phyloP scores from a whole-genome alignment of 1,140 invertebrate genomes.

The Drosophila trapezifrons region DNA sequence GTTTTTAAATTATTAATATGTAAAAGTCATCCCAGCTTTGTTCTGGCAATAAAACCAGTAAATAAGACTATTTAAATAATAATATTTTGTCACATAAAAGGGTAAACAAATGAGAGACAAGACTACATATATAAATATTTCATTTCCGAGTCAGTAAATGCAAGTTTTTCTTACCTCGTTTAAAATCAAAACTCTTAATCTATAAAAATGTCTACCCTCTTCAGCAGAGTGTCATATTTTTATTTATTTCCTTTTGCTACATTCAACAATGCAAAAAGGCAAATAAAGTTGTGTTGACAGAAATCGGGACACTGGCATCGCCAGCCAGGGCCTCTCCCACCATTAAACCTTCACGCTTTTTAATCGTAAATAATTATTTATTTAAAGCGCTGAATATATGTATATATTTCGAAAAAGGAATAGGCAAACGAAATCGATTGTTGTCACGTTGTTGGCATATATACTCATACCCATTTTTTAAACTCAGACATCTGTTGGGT shows the following conservation, averaged over 20 bases:
- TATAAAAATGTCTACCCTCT: slow-evolving; percentile 18
- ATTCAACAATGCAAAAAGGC: slow-evolving; percentile 32
- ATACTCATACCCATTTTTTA: slow-evolving; percentile 9
- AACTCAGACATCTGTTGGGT: slow-evolving; percentile 16
- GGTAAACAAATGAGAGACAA: neutral
- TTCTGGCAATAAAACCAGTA: too few species aligned
- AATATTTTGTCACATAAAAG: neutral
- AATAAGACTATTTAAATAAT: neutral
- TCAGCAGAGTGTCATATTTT: neutral
- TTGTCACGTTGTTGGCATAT: slow-evolving; percentile 8
- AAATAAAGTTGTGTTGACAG: slow-evolving; percentile 34
- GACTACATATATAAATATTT: slow-evolving; percentile 4
- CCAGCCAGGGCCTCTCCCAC: neutral
- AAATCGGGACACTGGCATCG: slow-evolving; percentile 20
- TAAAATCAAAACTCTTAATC: slow-evolving; percentile 7
- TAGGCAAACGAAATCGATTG: slow-evolving; percentile 38
- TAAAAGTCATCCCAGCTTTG: too few species aligned
- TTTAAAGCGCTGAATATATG: slow-evolving; percentile 46
- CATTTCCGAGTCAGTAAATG: neutral
- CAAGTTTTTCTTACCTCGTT: neutral
- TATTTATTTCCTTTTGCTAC: neutral
- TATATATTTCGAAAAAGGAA: slow-evolving; percentile 24
- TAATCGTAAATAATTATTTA: slow-evolving; percentile 61
- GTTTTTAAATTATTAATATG: neutral
- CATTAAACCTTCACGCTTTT: neutral